Base-by-base conservation (phyloP, 2,113 vertebrate genomes). In the Theristicus caerulescens region DNA sequence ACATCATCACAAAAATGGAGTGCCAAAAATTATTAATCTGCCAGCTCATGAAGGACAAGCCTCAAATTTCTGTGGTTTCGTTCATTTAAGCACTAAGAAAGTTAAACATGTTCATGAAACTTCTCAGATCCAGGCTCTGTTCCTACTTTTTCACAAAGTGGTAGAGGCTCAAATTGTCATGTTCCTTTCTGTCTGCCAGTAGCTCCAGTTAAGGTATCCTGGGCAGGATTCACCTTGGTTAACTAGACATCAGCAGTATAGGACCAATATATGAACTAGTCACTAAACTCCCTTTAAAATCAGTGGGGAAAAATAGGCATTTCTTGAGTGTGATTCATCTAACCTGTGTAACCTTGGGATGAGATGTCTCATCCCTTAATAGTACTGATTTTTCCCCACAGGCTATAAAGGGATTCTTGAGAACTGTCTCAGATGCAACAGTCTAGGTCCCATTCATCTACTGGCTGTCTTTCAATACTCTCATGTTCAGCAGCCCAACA, bases 21-120 rank as follows among this genome's bases (percentile, higher is more conserved):
- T 36, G 86, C 95, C 91, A 96, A 85, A 61, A 88, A 71, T 81
- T 85, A 93, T 93, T 92, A 78, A 82, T 81, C 90, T 97, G 94
- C 97, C 96, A 96, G 77, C 74, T 96, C 12, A 31, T 62, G 86
- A 96, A 90, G 74, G 92, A 62, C 93, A 95, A 88, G 62, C 62
- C 66, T 95, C 88, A 86, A 24, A 81, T 85, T 82, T 94, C 94
- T 96, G 83, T 86, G 85, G 73, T 93, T 93, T 96, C 71, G 46
- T 94, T 95, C 80, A 76, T 77, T 94, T 93, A 84, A 94, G 80
- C 65, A 72, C 34, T 44, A 57, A 76, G 70, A 88, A 95, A 84
- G 66, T 77, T 55, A 66, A 88, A 86, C 20, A 51, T 36, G 64
- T 81, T 86, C 54, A 29, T 54, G 52, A 64, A 91, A 47, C 52